A percentile compares a stretch with the other conserved stretches of the same genome.
Conservation (phyloP, 1,140 invertebrate species). For the Cydia amplana region DNA sequence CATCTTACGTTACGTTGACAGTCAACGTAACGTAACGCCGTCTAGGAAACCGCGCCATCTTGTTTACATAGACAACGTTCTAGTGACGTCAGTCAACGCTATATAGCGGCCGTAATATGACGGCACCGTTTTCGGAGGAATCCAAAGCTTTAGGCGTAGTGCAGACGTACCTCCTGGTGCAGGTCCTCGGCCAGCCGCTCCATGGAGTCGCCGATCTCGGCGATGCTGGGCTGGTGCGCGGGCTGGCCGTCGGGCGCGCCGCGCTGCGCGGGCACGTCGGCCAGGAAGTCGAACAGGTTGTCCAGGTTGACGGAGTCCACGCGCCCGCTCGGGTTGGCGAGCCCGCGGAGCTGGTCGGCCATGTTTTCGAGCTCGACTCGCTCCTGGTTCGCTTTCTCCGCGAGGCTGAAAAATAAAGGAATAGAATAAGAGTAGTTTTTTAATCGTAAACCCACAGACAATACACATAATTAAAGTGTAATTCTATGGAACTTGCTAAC, state of each 20-base stretch:
- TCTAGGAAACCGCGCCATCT: too few relatives aligned
- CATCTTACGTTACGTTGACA: too few relatives aligned
- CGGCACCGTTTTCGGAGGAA: too few relatives aligned
- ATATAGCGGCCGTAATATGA: too few relatives aligned
- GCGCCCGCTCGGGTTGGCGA: constrained; percentile 48
- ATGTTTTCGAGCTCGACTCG: constrained; percentile 69
- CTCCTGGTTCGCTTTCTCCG: constrained; percentile 67
- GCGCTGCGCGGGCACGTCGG: constrained; percentile 86
- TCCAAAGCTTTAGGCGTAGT: not conserved
- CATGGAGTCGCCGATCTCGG: constrained; percentile 93
- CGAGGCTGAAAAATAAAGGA: constrained; percentile 47
- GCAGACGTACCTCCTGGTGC: constrained; percentile 81
- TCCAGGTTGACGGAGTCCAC: constrained; percentile 92
- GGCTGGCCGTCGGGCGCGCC: constrained; percentile 78
- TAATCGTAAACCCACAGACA: too few relatives aligned
- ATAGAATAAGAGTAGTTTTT: too few relatives aligned
- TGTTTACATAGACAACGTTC: too few relatives aligned
- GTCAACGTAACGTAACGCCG: too few relatives aligned
- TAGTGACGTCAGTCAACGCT: too few relatives aligned
- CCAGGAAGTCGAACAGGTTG: constrained; percentile 95
- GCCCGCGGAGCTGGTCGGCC: constrained; percentile 66
- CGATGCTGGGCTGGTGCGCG: constrained; percentile 85
- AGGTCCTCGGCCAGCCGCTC: constrained; percentile 89
- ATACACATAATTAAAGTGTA: too few relatives aligned
- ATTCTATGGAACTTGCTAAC: too few relatives aligned